Evolutionary conservation across 2,797 vertebrate genomes (phyloP), one percentile per base, ranked within the genome.

Genomic region (Neoniphon sammara): DNA sequence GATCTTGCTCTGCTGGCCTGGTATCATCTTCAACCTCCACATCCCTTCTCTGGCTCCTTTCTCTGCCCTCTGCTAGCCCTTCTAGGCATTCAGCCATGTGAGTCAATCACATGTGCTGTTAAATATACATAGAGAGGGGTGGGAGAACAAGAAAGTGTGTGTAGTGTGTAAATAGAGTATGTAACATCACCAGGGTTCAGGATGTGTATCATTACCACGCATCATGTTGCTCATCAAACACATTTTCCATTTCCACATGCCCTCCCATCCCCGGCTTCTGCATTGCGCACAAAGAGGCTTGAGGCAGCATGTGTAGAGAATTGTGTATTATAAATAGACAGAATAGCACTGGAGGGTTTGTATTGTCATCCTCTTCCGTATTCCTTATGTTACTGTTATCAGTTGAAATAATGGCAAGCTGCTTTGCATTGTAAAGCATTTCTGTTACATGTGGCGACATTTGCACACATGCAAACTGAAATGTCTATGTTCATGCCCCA

Each of bases 71-170:
- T 50, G 18, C 44, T 70, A 4, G 39, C 61, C 53, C 31, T 80
- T 57, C 25, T 63, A 84, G 76, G 70, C 74, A 53, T 77, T 74
- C 60, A 66, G 30, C 58, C 72, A 55, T 58, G 65, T 85, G 52
- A 85, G 66, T 44, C 30, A 62, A 59, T 83, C 79, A 79, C 80
- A 83, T 82, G 72, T 42, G 10, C 23, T 34, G 42, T 76, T 73
- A 70, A 79, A 85, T 75, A 63, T 70, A 81, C 36, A 12, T 50
- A 46, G 49, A 30, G 57, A 49, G 34, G 18, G 21, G 17, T 9
- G 18, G 12, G 30, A 39, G 20, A 23, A 17, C n/a, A 27, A 55
- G 31, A 58, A 17, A 54, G 42, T 25, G 53, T 58, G 57, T 46
- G 70, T 73, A 23, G 66, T 85, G 47, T 66, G 52, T 59, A 54